A percentile compares a stretch with the other conserved stretches of the same genome.
Conservation (phyloP, 2,113 vertebrate species). For the Nematolebias whitei region DNA sequence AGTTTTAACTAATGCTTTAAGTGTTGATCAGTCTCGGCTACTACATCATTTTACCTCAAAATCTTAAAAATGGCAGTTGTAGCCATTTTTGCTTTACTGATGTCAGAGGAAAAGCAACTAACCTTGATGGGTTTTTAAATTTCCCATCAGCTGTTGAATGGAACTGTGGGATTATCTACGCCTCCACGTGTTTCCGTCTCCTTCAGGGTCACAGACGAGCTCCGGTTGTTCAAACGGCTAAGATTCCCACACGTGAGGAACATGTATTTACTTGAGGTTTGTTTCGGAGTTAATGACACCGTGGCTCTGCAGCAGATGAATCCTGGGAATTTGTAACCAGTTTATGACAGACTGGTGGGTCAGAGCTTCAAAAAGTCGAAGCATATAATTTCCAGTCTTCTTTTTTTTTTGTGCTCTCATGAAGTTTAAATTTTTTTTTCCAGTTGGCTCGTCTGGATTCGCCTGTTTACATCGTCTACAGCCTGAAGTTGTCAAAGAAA, state of each 20-base stretch:
- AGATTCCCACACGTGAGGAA: slow-evolving; percentile 2
- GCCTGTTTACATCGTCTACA: too few relatives aligned
- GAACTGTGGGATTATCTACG: too few relatives aligned
- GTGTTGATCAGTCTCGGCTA: too few relatives aligned
- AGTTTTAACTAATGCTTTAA: too few relatives aligned
- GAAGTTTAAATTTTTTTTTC: neutral
- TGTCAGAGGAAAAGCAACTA: too few relatives aligned
- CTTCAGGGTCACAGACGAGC: slow-evolving; percentile 14
- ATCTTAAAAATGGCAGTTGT: too few relatives aligned
- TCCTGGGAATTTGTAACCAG: neutral
- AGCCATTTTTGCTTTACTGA: too few relatives aligned
- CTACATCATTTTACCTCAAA: too few relatives aligned
- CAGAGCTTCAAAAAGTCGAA: slow-evolving; percentile 8
- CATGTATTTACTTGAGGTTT: neutral
- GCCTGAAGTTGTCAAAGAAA: too few relatives aligned
- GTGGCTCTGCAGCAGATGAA: neutral
- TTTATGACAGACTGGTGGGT: slow-evolving; percentile 2
- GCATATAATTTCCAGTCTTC: slow-evolving; percentile 29
- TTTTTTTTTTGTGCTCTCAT: slow-evolving; percentile 14
- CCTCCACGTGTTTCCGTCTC: slow-evolving; percentile 16
- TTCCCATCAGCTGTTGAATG: neutral
- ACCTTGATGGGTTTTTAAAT: too few relatives aligned
- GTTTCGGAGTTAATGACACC: neutral
- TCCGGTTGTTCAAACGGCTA: slow-evolving; percentile 6
- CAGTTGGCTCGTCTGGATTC: slow-evolving; percentile 21